phyloP scores from a whole-genome alignment of 2,797 vertebrate genomes.

The Catamblyrhynchus diadema region DNA sequence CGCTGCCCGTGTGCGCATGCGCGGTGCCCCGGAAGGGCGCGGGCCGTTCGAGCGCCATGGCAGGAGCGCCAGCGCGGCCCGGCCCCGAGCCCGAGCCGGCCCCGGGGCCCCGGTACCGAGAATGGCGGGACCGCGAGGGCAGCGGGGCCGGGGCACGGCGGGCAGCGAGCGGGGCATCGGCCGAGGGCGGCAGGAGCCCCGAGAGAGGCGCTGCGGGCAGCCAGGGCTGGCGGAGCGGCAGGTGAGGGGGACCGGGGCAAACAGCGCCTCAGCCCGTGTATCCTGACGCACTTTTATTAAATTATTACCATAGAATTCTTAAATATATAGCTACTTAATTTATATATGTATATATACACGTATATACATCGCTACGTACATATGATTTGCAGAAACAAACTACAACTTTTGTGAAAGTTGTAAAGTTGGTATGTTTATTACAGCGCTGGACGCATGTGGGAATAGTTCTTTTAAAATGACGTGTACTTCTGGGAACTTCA shows the following conservation, averaged over 20 bases:
- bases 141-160: background rate
- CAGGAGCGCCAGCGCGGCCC: background rate
- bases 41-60: background rate
- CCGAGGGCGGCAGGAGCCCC: background rate
- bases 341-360: too few species aligned
- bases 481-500: too few species aligned
- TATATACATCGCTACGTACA: background rate
- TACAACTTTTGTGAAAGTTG: too few species aligned
- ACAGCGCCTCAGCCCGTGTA: fast-evolving
- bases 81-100: background rate
- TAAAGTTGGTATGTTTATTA: too few species aligned
- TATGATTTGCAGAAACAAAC: too few species aligned
- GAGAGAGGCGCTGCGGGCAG: background rate
- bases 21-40: background rate
- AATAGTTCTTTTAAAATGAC: too few species aligned
- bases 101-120: background rate
- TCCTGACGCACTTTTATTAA: fast-evolving
- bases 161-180: background rate
- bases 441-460: too few species aligned
- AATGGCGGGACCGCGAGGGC: background rate
- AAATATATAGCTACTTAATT: fast-evolving
- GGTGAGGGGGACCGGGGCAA: background rate
- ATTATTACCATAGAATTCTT: background rate
- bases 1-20: fast-evolving
- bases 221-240: background rate